Percentiles rank a stretch among this genome's conserved stretches.
Conservation (phyloP, 2,113 vertebrate genomes). For the Nansenia antarctica region DNA sequence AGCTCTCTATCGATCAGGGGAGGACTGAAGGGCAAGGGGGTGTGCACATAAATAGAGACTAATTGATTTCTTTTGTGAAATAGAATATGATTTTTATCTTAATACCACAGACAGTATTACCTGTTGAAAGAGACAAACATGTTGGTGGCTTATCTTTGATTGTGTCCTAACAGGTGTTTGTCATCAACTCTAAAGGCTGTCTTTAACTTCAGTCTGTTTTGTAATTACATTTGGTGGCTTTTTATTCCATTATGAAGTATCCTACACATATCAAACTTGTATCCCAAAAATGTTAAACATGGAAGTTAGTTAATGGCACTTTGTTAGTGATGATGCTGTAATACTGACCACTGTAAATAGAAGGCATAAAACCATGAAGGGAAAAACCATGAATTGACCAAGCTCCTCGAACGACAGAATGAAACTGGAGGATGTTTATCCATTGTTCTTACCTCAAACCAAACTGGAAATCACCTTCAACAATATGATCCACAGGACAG, state of each 20-base stretch:
- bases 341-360: background rate
- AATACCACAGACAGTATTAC: conserved; percentile 17
- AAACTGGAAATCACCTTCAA: conserved; percentile 48
- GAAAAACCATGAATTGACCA: background rate
- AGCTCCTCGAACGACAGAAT: background rate
- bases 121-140: conserved; percentile 32
- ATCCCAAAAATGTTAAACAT: too few species aligned
- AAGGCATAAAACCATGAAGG: background rate
- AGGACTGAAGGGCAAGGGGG: conserved; percentile 13
- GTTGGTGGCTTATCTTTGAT: conserved; percentile 26
- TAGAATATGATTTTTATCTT: conserved; percentile 55
- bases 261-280: too few species aligned
- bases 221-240: too few species aligned
- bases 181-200: too few species aligned
- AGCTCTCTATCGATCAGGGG: conserved; percentile 28
- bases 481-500: conserved; percentile 60
- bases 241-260: too few species aligned
- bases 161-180: conserved; percentile 8
- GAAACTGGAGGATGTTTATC: background rate
- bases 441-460: conserved; percentile 48
- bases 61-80: conserved; percentile 52
- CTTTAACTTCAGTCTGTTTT: too few species aligned
- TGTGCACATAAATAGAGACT: conserved; percentile 38
- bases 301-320: background rate
- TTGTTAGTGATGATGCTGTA: background rate